Base-by-base conservation (phyloP, 30 jellyfish, hydroid and myxozoan genomes). In the Phacellophora camtschatica region DNA sequence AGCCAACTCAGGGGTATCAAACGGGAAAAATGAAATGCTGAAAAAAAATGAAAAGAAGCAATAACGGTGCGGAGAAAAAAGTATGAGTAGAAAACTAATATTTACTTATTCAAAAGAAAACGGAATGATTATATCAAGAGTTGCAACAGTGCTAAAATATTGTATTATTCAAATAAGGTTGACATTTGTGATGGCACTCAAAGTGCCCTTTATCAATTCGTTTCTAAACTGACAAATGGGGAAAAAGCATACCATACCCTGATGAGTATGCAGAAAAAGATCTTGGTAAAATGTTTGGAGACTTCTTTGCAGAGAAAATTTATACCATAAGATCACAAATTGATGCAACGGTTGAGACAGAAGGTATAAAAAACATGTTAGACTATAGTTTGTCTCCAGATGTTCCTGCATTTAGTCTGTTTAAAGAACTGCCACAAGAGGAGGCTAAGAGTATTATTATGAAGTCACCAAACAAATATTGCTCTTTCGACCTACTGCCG, bases 211-310 rank as follows among this genome's bases (percentile, higher is more conserved):
- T 39, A 39, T 39, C 51, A 39, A 39, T 39, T 39, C 33, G 59
- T 34, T 64, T 64, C 78, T 64, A 29, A 64, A 64, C 57, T 64
- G 78, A 64, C 78, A 64, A 35, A 64, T 31, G 78, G 78, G 34
- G 78, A 64, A 64, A 64, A 64, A 27, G 74, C 74, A 59, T 59
- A 59, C 74, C 74, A 19, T 59, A 59, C 50, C 74, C 50, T 59
- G 50, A 59, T 59, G 74, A 59, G 74, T 59, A 59, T 59, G 29
- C 74, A 13, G 29, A 59, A 59, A 48, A 59, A 29, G 74, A 59
- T 29, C 74, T 59, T 59, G 22, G 74, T 19, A 59, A 59, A 59
- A 59, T 59, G 74, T 59, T 59, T n/a, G n/a, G n/a, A n/a, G n/a
- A n/a, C n/a, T n/a, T n/a, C n/a, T n/a, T n/a, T n/a, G n/a, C n/a